Percentiles rank a stretch among this genome's conserved stretches.
phyloP scores from a whole-genome alignment of 1,140 invertebrate genomes.

The Brevipalpus yothersi region DNA sequence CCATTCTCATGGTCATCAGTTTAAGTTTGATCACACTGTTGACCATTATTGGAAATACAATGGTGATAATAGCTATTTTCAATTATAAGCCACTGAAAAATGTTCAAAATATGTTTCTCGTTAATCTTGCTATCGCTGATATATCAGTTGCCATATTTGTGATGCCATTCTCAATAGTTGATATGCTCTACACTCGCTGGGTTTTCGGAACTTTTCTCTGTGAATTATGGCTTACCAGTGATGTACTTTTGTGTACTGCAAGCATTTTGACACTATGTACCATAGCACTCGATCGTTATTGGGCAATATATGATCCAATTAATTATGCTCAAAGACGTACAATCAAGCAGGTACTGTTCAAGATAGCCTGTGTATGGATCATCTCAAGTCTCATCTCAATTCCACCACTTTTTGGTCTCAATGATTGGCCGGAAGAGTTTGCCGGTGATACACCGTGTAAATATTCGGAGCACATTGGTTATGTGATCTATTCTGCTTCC shows the following conservation, averaged over 20 bases:
- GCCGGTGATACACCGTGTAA: conserved; percentile 32
- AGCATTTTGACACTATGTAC: conserved; percentile 89
- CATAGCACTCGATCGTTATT: conserved; percentile 71
- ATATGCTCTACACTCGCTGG: conserved; percentile 66
- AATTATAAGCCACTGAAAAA: conserved; percentile 84
- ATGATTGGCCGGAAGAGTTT: conserved; percentile 74
- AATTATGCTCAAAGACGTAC: conserved; percentile 90
- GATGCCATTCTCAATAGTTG: conserved; percentile 83
- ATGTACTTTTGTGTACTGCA: conserved; percentile 85
- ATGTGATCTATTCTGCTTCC: conserved; percentile 56
- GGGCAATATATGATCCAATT: conserved; percentile 92
- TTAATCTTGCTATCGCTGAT: conserved; percentile 30
- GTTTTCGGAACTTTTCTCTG: conserved; percentile 70
- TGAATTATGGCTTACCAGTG: conserved; percentile 87
- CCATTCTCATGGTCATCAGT: not conserved
- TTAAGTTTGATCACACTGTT: conserved; percentile 16
- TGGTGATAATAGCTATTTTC: conserved; percentile 87
- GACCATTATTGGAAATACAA: conserved; percentile 76
- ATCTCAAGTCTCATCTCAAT: conserved; percentile 75
- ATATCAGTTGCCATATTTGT: conserved; percentile 86
- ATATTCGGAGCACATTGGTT: conserved; percentile 58
- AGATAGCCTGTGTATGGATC: conserved; percentile 69
- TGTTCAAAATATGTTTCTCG: conserved; percentile 57
- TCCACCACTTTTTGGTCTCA: conserved; percentile 86
- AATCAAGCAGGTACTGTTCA: conserved; percentile 59